phyloP scores from a whole-genome alignment of 2,113 vertebrate species.

The Phasianus colchicus region DNA sequence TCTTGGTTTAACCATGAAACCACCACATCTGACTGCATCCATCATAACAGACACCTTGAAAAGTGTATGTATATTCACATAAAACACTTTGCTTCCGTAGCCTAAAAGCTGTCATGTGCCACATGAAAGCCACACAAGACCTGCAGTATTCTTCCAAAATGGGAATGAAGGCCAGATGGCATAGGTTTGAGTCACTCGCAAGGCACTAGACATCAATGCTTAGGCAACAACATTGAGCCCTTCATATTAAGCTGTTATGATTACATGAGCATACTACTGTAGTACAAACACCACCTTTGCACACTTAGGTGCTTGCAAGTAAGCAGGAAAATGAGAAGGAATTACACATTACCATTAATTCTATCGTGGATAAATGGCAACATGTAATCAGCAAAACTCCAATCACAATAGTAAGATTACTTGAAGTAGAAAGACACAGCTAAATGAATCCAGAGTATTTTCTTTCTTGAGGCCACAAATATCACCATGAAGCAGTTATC shows the following conservation, averaged over 20 bases:
- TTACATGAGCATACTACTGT: not conserved
- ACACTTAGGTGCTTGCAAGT: not conserved
- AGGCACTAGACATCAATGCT: not conserved
- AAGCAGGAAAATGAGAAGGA: not conserved
- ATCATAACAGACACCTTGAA: not conserved
- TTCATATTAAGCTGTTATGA: not conserved
- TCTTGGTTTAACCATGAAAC: not conserved
- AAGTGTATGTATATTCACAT: fast-evolving
- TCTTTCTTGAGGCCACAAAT: not conserved
- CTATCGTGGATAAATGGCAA: not conserved
- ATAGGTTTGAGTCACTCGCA: not conserved
- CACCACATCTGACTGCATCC: not conserved
- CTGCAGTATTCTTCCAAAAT: not conserved
- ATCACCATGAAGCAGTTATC: not conserved
- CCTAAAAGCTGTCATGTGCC: not conserved
- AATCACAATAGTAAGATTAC: not conserved
- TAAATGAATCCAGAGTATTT: not conserved
- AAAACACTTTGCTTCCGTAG: not conserved
- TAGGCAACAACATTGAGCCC: not conserved
- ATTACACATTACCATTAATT: not conserved
- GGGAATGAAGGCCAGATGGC: not conserved
- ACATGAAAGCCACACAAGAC: not conserved
- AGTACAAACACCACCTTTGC: fast-evolving
- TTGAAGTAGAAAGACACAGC: not conserved
- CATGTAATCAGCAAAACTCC: not conserved